Base-by-base conservation (phyloP, 2,113 vertebrate species). In the Plecturocebus donacophilus region DNA sequence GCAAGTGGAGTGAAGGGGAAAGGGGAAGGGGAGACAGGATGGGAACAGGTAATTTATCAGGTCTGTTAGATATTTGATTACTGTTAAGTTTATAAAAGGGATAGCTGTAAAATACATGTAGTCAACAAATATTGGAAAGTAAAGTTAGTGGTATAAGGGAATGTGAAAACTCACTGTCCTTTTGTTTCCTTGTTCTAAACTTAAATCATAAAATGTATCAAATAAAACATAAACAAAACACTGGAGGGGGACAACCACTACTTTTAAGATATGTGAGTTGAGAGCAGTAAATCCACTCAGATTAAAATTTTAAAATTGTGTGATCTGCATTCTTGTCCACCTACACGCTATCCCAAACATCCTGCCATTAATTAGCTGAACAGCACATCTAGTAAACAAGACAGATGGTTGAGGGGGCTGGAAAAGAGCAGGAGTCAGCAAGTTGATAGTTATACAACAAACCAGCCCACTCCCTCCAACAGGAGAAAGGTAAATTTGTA, bases 331-430 rank as follows among this genome's bases (percentile, higher is more conserved):
- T 99, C 98, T 98, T 98, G 97, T 98, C 98, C 98, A 98, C 99
- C 99, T 99, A 99, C 99, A 98, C 98, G 75, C 97, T 94, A 88
- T 95, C 97, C 98, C 98, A 98, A 98, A 99, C 98, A 99, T 99
- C 99, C 99, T 99, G 99, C 97, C 98, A 98, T 99, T 99, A 99
- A 99, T 99, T 98, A 99, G 98, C 98, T 95, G 95, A 98, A 94
- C 20, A 97, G 98, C 98, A 95, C 98, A 97, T 97, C 97, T 97
- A 98, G 98, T 98, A 98, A 99, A 99, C 98, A 98, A 98, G 98
- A 97, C 95, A 66, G 96, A 98, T 83, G 77, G 77, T 58, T 97
- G 98, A 98, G 98, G 97, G 98, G 98, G 98, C 95, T 97, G 98
- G 97, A 98, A 96, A 97, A 97, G 98, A 98, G 98, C 98, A 97